Conservation (phyloP, 2,888 invertebrate genomes). For the Calameuta idolon region DNA sequence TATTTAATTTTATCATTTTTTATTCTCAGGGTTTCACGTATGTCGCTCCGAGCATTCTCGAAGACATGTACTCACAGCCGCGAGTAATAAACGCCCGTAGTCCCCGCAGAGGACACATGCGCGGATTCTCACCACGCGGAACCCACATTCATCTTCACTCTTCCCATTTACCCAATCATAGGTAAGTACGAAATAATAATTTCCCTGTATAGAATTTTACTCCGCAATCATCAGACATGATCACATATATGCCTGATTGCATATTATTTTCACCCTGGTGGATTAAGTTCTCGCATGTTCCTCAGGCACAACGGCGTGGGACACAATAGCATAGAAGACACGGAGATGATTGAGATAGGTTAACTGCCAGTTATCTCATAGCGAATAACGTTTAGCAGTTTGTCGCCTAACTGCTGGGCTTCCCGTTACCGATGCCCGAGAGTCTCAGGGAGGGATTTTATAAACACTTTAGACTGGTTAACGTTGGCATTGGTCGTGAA, state of each 20-base stretch:
- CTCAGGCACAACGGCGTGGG: slow-evolving; percentile 56
- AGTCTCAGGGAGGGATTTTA: slow-evolving; percentile 56
- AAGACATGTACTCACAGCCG: slow-evolving; percentile 84
- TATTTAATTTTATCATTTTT: slow-evolving; percentile 12
- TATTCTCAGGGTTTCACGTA: slow-evolving; percentile 93
- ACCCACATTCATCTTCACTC: slow-evolving; percentile 41
- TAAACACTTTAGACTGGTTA: slow-evolving; percentile 42
- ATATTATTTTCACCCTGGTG: neutral
- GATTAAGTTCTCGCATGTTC: slow-evolving; percentile 15
- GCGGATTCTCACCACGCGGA: slow-evolving; percentile 56
- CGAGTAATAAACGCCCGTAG: slow-evolving; percentile 84
- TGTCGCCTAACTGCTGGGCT: slow-evolving; percentile 52
- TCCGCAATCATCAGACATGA: neutral
- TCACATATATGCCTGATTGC: neutral
- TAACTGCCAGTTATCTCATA: slow-evolving; percentile 48
- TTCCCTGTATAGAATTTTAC: neutral
- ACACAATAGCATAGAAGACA: slow-evolving; percentile 58
- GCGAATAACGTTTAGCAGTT: slow-evolving; percentile 40
- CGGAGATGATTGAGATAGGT: slow-evolving; percentile 60
- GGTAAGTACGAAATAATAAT: slow-evolving; percentile 34
- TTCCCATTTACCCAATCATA: slow-evolving; percentile 36
- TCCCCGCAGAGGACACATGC: slow-evolving; percentile 74
- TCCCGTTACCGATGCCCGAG: slow-evolving; percentile 41
- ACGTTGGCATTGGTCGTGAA: slow-evolving; percentile 36
- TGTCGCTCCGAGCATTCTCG: slow-evolving; percentile 95